Evolutionary conservation across 1,140 invertebrate species (phyloP), one percentile per base, ranked within the genome.

Genomic region (Drosophila nigrodunni): DNA sequence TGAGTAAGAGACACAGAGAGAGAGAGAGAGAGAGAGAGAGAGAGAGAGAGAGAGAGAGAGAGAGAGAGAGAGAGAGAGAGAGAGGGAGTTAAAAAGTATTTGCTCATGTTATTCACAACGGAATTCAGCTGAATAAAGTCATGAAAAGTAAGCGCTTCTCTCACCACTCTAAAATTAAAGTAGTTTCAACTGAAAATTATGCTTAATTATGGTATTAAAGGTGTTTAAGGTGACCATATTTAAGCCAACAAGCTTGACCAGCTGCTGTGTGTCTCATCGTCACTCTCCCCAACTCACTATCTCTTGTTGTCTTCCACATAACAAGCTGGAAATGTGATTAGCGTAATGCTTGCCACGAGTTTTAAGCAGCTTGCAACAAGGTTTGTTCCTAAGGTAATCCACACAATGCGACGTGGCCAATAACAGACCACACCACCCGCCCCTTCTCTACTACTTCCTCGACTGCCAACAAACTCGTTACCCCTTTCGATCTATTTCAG

Each of bases 321-420:
- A 54, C 8, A 18, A 55, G 52, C 35, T 15, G 10, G 34, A 39
- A 55, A 64, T 54, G 10, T 44, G 49, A 54, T 65, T 34, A 30
- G 47, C 15, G 2, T 15, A 35, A n/a, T 37, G 18, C 41, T 35
- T 39, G 37, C 30, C 43, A 57, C n/a, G 0, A 35, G 43, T 43
- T 44, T 39, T 7, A 57, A 47, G 52, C 64, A 21, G 11, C 50
- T 47, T 10, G 39, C 37, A 55, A 30, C 37, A 55, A 30, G 13
- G n/a, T 44, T 55, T 37, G 44, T 49, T 68, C 21, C 6, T 15
- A 4, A 35, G 62, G 11, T 44, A 55, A 55, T 54, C 37, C 43
- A 43, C 43, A 43, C n/a, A 50, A 52, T 59, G 66, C 46, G 34
- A 68, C 44, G 18, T 69, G 47, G 60, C 57, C 47, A 50, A 69